A percentile compares a stretch with the other conserved stretches of the same genome.
Conservation (phyloP, 2,888 invertebrate species). For the Aethes cnicana region DNA sequence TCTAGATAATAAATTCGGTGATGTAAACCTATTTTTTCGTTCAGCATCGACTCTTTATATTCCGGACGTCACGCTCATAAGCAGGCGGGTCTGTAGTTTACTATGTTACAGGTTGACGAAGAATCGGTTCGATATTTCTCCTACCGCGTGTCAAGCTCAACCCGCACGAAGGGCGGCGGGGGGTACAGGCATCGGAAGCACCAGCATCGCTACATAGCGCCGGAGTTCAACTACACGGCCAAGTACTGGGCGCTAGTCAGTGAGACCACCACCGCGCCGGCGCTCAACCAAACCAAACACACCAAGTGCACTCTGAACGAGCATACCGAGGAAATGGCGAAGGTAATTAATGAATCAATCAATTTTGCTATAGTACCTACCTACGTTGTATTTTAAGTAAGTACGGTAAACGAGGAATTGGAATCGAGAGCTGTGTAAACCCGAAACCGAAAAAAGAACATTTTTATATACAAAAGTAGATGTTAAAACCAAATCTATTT, state of each 20-base stretch:
- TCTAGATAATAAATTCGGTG: no score
- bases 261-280: slow-evolving; percentile 61
- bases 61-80: no score
- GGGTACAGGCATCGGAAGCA: slow-evolving; percentile 70
- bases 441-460: no score
- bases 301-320: slow-evolving; percentile 73
- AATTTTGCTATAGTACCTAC: not conserved
- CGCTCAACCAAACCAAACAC: slow-evolving; percentile 59
- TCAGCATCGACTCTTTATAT: no score
- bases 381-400: not conserved
- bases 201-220: slow-evolving; percentile 74
- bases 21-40: no score
- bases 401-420: no score
- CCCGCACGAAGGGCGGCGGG: slow-evolving; percentile 71
- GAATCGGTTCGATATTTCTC: slow-evolving; percentile 71
- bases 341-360: slow-evolving; percentile 45
- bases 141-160: slow-evolving; percentile 74
- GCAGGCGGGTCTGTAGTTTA: not conserved
- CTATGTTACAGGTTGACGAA: slow-evolving; percentile 57
- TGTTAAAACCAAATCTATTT: no score
- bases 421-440: no score
- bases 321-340: slow-evolving; percentile 70
- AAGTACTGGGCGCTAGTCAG: slow-evolving; percentile 76
- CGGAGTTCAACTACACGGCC: slow-evolving; percentile 74
- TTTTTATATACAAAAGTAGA: no score